Evolutionary conservation across 2,888 invertebrate genomes (phyloP), one percentile per base, ranked within the genome.

Genomic region (Suillia variegata): DNA sequence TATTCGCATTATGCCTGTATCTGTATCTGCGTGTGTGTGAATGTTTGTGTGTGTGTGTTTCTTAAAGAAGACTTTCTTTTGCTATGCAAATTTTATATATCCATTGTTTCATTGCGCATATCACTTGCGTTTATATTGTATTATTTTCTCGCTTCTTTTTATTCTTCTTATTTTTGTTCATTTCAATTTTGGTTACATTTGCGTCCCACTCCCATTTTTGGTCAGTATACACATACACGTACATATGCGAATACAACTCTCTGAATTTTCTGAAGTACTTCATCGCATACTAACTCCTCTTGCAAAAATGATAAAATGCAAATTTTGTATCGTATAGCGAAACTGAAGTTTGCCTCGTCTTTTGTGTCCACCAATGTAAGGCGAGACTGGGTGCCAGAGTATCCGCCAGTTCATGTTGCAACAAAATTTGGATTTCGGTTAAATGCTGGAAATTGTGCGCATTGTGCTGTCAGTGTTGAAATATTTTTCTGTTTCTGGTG

Each of bases 1-100:
- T 31, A 31, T 6, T 31, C 12, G 12, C 6, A 6, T 31, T 31
- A 8, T 31, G 31, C 12, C 6, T 31, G 31, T 31, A 12, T 26
- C 26, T 26, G 38, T 20, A 18, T 45, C 6, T 18, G 45, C 18
- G 45, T 20, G 13, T 45, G 18, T 18, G 45, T 45, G 45, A 17
- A 8, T 45, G 38, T 38, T 8, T 38, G 38, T 13, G n/a, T n/a
- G 6, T 45, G 17, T 18, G 45, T 20, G 24, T 26, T 24, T 50
- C 50, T 50, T 50, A n/a, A 21, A 50, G 50, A 50, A 50, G 50
- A 50, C 50, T 50, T 24, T 50, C 50, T 50, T 50, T 50, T 50
- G 6, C 24, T 50, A 50, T 50, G 50, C 50, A 50, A 50, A 50
- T 50, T 50, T 50, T 50, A 24, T 50, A 50, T 50, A 24, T 17